Conservation (phyloP, 2,888 invertebrate genomes). For the Balanococcus diminutus region DNA sequence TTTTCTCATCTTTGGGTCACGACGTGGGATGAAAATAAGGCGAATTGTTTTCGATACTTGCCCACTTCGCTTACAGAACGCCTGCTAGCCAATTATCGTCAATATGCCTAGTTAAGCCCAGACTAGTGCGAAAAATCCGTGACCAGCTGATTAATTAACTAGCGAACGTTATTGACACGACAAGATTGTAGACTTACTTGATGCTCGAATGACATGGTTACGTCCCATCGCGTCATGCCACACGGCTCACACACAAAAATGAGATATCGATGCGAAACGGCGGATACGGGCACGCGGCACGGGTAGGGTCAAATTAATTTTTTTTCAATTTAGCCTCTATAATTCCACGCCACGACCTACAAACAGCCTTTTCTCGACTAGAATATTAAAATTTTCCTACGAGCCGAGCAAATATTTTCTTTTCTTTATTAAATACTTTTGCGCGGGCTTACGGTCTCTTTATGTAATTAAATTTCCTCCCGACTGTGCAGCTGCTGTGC, state of each 20-base stretch:
- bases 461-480: background rate
- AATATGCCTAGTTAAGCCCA: background rate
- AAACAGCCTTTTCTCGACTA: background rate
- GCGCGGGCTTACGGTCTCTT: background rate
- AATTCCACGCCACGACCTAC: background rate
- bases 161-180: background rate
- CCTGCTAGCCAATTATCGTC: background rate
- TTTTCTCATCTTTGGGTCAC: no score
- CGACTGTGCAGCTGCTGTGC: background rate
- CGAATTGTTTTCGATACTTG: no score
- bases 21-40: no score
- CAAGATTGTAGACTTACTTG: background rate
- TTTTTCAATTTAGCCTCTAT: background rate
- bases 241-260: no score
- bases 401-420: conserved; percentile 10
- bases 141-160: background rate
- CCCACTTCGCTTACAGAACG: background rate
- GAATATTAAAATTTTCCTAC: conserved; percentile 1
- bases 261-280: background rate
- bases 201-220: background rate
- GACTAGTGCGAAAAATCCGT: background rate
- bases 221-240: background rate
- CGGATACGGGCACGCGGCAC: background rate
- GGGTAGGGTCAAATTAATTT: background rate
- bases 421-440: conserved; percentile 26